Conservation (phyloP, 2,888 invertebrate genomes). For the Phasia obesa region DNA sequence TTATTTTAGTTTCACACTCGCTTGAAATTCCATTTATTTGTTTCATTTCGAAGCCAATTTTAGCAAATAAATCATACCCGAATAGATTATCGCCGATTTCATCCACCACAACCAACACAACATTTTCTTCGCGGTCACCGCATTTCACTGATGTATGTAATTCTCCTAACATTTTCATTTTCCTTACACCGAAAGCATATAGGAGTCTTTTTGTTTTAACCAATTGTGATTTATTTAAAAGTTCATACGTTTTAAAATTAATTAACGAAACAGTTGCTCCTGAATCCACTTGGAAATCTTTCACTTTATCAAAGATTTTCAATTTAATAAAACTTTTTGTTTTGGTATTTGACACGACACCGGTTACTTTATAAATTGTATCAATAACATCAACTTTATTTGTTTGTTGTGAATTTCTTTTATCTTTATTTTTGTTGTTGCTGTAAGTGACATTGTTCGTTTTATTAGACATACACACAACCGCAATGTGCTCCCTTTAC, state of each 20-base stretch:
- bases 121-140: constrained; percentile 8
- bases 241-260: constrained; percentile 49
- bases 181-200: too few relatives aligned
- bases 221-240: constrained; percentile 31
- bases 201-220: constrained; percentile 5
- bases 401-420: neutral
- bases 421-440: constrained; percentile 16
- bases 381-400: constrained; percentile 33
- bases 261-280: constrained; percentile 62
- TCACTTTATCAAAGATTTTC: too few relatives aligned
- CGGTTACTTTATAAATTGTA: constrained; percentile 34
- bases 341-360: constrained; percentile 28
- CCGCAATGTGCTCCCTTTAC: constrained; percentile 49
- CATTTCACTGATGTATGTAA: constrained; percentile 51
- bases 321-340: constrained; percentile 21
- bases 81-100: neutral
- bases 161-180: constrained; percentile 29
- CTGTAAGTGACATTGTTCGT: neutral
- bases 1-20: neutral
- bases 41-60: constrained; percentile 58
- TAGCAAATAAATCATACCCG: constrained; percentile 50
- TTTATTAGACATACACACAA: constrained; percentile 44
- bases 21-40: constrained; percentile 38
- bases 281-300: constrained; percentile 70
- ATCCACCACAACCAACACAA: neutral